These are phyloP conservation scores for Pristionchus entomophagus DNA, from an alignment of 2,888 invertebrate species.

Conservation along the genomic window DNA sequence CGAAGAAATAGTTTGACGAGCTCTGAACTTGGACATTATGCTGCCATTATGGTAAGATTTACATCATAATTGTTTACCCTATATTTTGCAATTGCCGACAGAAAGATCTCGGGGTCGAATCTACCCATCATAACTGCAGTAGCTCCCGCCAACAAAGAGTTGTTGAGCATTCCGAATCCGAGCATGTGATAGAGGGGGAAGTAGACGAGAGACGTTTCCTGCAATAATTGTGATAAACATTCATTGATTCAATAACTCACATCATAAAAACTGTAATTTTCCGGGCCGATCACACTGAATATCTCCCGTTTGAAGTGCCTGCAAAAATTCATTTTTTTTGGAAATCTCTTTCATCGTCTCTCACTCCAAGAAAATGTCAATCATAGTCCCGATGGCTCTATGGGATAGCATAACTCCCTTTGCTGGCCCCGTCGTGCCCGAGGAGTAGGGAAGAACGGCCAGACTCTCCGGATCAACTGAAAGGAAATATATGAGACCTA, in stretches of 20 bases:
- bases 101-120: constrained; percentile 65
- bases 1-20: too few species aligned
- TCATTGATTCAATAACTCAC: background rate
- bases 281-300: background rate
- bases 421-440: constrained; percentile 87
- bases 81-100: constrained; percentile 62
- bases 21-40: too few species aligned
- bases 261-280: background rate
- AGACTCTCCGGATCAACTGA: constrained; percentile 17
- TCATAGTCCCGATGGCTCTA: constrained; percentile 81
- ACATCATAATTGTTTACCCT: constrained; percentile 48
- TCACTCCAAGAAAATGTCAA: constrained; percentile 54
- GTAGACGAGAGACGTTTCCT: constrained; percentile 61
- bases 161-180: constrained; percentile 64
- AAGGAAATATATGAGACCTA: background rate
- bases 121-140: constrained; percentile 67
- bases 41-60: too few species aligned
- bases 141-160: constrained; percentile 55
- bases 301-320: background rate
- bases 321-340: background rate
- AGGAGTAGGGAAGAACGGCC: constrained; percentile 67
- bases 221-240: background rate
- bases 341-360: background rate
- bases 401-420: constrained; percentile 87
- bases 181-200: constrained; percentile 74